These are phyloP conservation scores for Zophobas morio DNA, from an alignment of 1,140 invertebrate genomes.

Conservation along the genomic window DNA sequence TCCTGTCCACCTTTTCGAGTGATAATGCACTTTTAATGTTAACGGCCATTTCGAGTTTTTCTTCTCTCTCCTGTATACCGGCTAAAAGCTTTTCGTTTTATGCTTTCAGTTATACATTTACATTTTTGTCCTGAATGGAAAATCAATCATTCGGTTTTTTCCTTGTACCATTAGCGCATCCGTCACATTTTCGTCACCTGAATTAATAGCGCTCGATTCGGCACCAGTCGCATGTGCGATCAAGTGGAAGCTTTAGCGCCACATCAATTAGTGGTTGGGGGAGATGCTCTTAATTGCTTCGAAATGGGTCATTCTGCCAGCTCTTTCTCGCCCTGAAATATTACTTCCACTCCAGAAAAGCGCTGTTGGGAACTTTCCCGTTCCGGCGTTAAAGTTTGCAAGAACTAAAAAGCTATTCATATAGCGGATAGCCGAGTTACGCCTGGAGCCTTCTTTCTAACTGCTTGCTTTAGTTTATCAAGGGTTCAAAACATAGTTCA, in stretches of 20 bases:
- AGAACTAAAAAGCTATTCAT: background rate
- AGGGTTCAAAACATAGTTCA: too few relatives aligned
- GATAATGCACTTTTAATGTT: slow-evolving; percentile 41
- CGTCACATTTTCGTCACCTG: slow-evolving; percentile 20
- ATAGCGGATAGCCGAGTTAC: too few relatives aligned
- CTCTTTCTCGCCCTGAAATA: background rate
- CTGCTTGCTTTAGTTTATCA: too few relatives aligned
- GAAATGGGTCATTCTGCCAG: slow-evolving; percentile 19
- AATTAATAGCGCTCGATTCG: slow-evolving; percentile 9
- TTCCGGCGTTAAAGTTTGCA: background rate
- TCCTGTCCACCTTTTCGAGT: slow-evolving; percentile 18
- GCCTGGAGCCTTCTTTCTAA: too few relatives aligned
- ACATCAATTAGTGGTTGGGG: slow-evolving; percentile 24
- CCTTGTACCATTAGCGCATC: slow-evolving; percentile 5
- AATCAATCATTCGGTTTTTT: slow-evolving; percentile 35
- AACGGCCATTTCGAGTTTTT: slow-evolving; percentile 26
- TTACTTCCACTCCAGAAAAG: background rate
- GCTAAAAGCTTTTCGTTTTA: slow-evolving; percentile 32
- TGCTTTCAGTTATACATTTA: slow-evolving; percentile 21
- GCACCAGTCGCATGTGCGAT: slow-evolving; percentile 15
- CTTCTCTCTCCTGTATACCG: background rate
- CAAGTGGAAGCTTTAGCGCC: slow-evolving; percentile 20
- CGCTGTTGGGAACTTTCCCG: background rate
- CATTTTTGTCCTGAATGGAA: slow-evolving; percentile 24
- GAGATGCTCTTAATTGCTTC: slow-evolving; percentile 16